Base-by-base conservation (phyloP, 2,888 invertebrate genomes). In the Eumacrocentrus americanus region DNA sequence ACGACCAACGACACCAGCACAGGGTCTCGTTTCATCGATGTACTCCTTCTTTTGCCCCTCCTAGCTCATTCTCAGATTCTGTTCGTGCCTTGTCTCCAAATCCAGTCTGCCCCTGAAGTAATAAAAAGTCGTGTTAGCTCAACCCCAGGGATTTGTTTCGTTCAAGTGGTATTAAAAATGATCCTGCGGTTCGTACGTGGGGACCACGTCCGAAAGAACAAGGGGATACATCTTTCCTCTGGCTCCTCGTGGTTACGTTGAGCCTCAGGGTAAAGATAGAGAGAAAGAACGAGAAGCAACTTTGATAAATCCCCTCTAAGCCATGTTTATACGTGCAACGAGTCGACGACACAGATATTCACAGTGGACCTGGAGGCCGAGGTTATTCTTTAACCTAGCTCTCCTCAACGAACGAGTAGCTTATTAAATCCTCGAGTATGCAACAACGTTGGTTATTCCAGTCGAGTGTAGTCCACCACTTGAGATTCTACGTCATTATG, bases 341-440 rank as follows among this genome's bases (percentile, higher is more conserved):
- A 16, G 23, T 44, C 34, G n/a, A 46, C 37, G 22, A 46, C 46
- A 55, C 35, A 46, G 54, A 54, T 54, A 42, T 54, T 34, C 18
- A 42, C 23, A 20, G 44, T 22, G 22, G 9, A 9, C 50, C 57
- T 34, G 25, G 50, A 23, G 48, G 57, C 29, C 34, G 48, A 29
- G 50, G 42, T 40, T 64, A 57, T 61, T 59, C 58, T 60, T 57
- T 53, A 56, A 44, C 58, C 62, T 58, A 54, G 56, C 59, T 60
- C 58, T 57, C 42, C 48, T 47, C 52, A 51, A 51, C 56, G 51
- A 38, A 47, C 58, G 55, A 64, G 58, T 60, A 58, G 64, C 62
- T 64, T 62, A 64, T 64, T 64, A 62, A 62, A 64, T 64, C 60
- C 60, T 60, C 60, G 56, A 64, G 60, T 52, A 60, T 58, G 59